These are phyloP conservation scores for Eunapius fragilis DNA, from an alignment of 37 sponge, comb jelly and placozoan species.

Conservation along the genomic window DNA sequence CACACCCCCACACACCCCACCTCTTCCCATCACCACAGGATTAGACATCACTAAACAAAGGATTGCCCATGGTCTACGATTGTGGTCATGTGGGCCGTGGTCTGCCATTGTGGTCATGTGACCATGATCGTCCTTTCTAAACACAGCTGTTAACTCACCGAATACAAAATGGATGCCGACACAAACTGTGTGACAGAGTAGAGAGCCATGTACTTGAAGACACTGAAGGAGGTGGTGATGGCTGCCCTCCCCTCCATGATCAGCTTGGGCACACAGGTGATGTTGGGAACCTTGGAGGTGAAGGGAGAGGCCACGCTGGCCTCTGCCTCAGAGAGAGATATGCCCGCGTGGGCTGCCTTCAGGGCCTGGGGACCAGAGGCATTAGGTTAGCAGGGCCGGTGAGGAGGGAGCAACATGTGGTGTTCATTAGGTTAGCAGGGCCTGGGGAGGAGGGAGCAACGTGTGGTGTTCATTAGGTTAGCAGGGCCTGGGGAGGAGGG, in stretches of 20 bases:
- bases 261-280: constrained; percentile 71
- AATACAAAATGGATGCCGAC: constrained; percentile 76
- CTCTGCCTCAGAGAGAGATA: constrained; percentile 93
- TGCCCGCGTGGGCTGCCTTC: constrained; percentile 89
- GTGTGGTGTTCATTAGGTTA: no score
- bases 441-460: no score
- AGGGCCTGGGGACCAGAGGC: constrained; percentile 80
- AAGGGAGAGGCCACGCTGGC: constrained; percentile 95
- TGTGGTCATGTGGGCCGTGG: no score
- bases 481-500: no score
- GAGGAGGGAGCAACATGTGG: no score
- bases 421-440: no score
- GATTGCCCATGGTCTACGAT: no score
- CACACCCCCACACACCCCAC: no score
- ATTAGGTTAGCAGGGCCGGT: no score
- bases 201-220: constrained; percentile 97
- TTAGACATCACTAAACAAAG: no score
- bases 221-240: constrained; percentile 83
- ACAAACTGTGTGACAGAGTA: constrained; percentile 87
- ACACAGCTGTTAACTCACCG: constrained; percentile 14
- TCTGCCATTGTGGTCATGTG: no score
- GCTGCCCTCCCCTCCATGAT: constrained; percentile 90
- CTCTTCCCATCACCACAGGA: no score
- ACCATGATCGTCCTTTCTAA: neutral
- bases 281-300: constrained; percentile 84